A percentile compares a stretch with the other conserved stretches of the same genome.
Evolutionary conservation across 2,113 vertebrate genomes (phyloP).

Genomic region (Sceloporus undulatus): DNA sequence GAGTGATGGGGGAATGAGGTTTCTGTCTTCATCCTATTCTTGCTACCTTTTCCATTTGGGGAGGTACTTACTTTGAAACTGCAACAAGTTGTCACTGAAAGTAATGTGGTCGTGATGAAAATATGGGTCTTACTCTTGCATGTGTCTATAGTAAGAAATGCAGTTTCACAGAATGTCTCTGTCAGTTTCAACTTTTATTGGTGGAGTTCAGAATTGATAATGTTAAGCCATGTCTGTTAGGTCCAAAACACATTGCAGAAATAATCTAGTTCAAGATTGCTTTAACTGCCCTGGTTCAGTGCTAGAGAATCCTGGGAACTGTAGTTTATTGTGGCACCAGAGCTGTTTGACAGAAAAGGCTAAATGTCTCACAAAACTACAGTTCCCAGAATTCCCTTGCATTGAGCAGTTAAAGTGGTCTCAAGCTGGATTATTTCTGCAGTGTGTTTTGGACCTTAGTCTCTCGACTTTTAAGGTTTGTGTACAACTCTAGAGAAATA

Average conservation of each 20-base stretch:
- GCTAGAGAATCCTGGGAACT: too few species aligned
- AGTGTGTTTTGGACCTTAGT: background rate
- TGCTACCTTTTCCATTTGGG: background rate
- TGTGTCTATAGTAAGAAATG: background rate
- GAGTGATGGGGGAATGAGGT: background rate
- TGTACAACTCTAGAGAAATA: background rate
- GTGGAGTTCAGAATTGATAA: background rate
- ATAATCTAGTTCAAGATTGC: too few species aligned
- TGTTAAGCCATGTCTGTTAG: background rate
- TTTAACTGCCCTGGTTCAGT: too few species aligned
- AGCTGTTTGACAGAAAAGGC: too few species aligned
- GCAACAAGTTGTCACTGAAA: background rate
- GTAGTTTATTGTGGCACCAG: too few species aligned
- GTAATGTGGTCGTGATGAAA: background rate
- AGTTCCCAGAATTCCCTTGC: too few species aligned
- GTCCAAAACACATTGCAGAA: background rate
- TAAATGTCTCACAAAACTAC: too few species aligned
- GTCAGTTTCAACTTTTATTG: background rate
- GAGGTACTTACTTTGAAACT: background rate
- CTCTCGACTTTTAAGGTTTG: background rate
- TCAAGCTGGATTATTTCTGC: too few species aligned
- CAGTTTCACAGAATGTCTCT: background rate
- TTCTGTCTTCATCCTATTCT: background rate
- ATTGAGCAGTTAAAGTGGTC: too few species aligned
- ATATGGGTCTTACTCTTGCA: background rate